Percentiles rank a stretch among this genome's conserved stretches.
Evolutionary conservation across 2,888 invertebrate genomes (phyloP).

Genomic region (Eremobia ochroleuca): DNA sequence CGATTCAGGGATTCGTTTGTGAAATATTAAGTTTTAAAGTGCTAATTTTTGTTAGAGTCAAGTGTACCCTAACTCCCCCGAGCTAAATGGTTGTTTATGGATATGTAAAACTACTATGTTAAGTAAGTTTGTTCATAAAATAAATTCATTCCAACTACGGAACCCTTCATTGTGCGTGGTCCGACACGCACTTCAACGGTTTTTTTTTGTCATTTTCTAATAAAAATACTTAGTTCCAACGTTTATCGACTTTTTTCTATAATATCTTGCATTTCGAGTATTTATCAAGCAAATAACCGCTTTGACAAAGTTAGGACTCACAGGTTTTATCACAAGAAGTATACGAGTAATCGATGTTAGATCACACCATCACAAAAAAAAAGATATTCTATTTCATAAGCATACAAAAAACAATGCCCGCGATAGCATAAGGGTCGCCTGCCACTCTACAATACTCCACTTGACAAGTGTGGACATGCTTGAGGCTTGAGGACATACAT

Average conservation of each 20-base stretch:
- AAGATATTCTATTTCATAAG: neutral
- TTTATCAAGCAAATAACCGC: neutral
- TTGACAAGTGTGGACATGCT: conserved; percentile 27
- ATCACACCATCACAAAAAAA: neutral
- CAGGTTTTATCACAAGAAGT: neutral
- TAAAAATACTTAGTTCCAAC: neutral
- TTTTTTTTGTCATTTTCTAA: neutral
- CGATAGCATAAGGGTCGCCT: neutral
- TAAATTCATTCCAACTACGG: too few species aligned
- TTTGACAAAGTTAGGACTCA: neutral
- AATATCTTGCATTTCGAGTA: neutral
- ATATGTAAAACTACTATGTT: too few species aligned
- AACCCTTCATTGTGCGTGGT: too few species aligned
- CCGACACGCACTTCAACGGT: too few species aligned
- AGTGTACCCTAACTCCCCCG: too few species aligned
- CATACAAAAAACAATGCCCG: neutral
- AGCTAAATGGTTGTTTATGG: too few species aligned
- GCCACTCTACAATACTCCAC: conserved; percentile 45
- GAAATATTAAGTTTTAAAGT: too few species aligned
- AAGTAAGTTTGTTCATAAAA: too few species aligned
- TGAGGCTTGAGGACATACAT: conserved; percentile 4
- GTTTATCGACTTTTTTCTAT: neutral
- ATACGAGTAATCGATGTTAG: neutral
- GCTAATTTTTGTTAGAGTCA: too few species aligned
- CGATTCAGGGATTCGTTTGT: too few species aligned